Evolutionary conservation across 2,797 vertebrate species (phyloP), one percentile per base, ranked within the genome.

Genomic region (Craterocephalus amniculus): DNA sequence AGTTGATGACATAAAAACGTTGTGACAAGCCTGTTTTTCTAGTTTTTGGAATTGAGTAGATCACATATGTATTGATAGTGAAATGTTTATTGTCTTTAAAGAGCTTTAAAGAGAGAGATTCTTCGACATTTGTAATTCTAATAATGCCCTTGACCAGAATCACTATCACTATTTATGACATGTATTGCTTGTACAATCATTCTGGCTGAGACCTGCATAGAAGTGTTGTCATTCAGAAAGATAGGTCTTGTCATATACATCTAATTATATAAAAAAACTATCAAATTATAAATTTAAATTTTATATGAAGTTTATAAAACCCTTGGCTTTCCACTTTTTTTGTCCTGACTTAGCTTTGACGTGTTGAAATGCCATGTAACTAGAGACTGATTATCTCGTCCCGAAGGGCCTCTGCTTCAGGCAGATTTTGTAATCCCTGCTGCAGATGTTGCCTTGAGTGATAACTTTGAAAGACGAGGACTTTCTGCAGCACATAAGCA

Each of bases 311-410:
- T n/a, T n/a, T n/a, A n/a, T n/a, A n/a, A n/a, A n/a, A n/a, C n/a
- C 16, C 6, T 32, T 10, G 9, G 13, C 4, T 58, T 58, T 2
- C 26, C 29, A 55, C 10, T 38, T 62, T 11, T 52, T 16, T 49
- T 52, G n/a, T 5, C 22, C 2, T 24, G 24, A 11, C 20, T 55
- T 12, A 65, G 27, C 8, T 35, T 56, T 55, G 9, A 31, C 6
- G 11, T 27, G n/a, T 51, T 48, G 40, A 31, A 57, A 74, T 24
- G 66, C 43, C 52, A n/a, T 38, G 27, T 56, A 26, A 32, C 49
- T n/a, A 3, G 3, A 20, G 10, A 22, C 35, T 63, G 51, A 67
- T 59, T 51, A 45, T 52, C 29, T 78, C 32, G 59, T 29, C 12
- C 68, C 8, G 29, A 56, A 38, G 57, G 70, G 6, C 52, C 11